Percentiles rank a stretch among this genome's conserved stretches.
phyloP scores from a whole-genome alignment of 2,888 invertebrate genomes.

The Augiades crinisus region DNA sequence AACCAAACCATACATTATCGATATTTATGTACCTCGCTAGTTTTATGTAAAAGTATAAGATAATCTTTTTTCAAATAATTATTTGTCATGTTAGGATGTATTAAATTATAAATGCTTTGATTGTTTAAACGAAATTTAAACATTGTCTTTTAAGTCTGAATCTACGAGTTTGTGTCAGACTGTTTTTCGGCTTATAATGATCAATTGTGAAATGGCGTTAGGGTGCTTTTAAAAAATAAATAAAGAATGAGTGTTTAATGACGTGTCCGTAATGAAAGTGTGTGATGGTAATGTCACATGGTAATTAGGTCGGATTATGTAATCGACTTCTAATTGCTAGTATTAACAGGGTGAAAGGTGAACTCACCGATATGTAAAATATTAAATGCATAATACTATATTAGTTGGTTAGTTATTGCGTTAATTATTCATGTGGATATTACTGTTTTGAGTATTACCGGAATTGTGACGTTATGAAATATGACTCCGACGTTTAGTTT shows the following conservation, averaged over 20 bases:
- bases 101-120: too few species aligned
- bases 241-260: not conserved
- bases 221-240: too few species aligned
- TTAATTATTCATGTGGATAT: conserved; percentile 9
- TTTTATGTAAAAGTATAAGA: too few species aligned
- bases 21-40: too few species aligned
- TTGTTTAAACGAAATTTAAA: too few species aligned
- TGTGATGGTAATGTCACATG: not conserved
- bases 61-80: too few species aligned
- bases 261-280: not conserved
- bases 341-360: conserved; percentile 8
- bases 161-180: too few species aligned
- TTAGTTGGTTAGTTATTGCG: not conserved
- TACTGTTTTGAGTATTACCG: not conserved
- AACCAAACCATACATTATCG: too few species aligned
- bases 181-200: too few species aligned
- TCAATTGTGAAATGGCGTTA: too few species aligned
- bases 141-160: too few species aligned
- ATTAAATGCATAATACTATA: not conserved
- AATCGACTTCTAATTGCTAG: conserved; percentile 11
- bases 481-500: not conserved
- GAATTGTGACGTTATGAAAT: not conserved
- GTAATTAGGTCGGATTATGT: conserved; percentile 2
- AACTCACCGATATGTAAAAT: conserved; percentile 6
- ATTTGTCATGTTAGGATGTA: too few species aligned